Conservation (phyloP, 2,797 vertebrate species). For the Rhincodon typus region DNA sequence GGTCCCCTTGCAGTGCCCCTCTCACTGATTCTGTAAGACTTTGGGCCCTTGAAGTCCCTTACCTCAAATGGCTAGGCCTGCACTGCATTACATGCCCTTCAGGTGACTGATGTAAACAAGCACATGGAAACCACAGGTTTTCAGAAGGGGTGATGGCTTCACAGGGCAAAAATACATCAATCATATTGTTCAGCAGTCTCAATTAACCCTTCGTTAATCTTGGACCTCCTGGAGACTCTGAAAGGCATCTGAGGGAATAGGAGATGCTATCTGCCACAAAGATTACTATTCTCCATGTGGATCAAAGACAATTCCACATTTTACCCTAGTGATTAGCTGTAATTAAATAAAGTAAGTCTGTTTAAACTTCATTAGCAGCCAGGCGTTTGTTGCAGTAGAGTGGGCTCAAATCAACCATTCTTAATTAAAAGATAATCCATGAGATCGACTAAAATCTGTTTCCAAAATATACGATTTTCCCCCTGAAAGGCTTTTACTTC, state of each 20-base stretch:
- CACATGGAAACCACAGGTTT: slow-evolving; percentile 47
- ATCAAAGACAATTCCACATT: slow-evolving; percentile 94
- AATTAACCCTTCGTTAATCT: slow-evolving; percentile 84
- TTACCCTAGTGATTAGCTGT: slow-evolving; percentile 87
- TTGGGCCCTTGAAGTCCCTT: slow-evolving; percentile 51
- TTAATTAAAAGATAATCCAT: slow-evolving; percentile 99
- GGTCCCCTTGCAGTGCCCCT: slow-evolving; percentile 47
- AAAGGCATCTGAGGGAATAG: slow-evolving; percentile 74
- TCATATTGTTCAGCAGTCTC: slow-evolving; percentile 63
- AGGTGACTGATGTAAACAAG: slow-evolving; percentile 44
- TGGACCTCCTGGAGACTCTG: slow-evolving; percentile 76
- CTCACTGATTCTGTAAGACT: slow-evolving; percentile 49
- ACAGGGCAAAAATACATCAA: slow-evolving; percentile 64
- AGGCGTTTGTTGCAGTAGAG: slow-evolving; percentile 90
- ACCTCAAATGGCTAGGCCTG: slow-evolving; percentile 54
- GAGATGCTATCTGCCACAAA: slow-evolving; percentile 88
- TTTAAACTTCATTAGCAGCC: slow-evolving; percentile 99
- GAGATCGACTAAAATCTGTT: slow-evolving; percentile 88
- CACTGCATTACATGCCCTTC: slow-evolving; percentile 49
- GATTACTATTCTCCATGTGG: slow-evolving; percentile 83
- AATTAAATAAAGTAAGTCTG: slow-evolving; percentile 99
- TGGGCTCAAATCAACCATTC: slow-evolving; percentile 96
- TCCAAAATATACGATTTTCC: slow-evolving; percentile 79
- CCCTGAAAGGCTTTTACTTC: slow-evolving; percentile 61
- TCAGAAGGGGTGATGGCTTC: slow-evolving; percentile 59